These are phyloP conservation scores for Arenaria interpres DNA, from an alignment of 2,113 vertebrate species.

Conservation along the genomic window DNA sequence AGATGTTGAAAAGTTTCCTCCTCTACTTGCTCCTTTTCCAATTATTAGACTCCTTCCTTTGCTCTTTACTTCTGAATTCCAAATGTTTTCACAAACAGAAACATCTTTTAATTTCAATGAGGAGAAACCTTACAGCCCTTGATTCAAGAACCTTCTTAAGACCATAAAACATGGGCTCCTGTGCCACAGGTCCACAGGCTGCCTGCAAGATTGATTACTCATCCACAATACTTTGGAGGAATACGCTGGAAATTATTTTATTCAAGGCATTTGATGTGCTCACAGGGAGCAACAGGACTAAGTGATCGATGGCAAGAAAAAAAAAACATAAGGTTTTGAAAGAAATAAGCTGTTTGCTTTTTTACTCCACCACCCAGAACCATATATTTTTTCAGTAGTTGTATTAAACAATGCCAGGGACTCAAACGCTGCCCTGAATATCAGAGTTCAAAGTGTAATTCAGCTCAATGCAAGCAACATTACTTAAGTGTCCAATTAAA, in stretches of 20 bases:
- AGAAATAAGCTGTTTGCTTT: neutral
- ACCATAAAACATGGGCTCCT: neutral
- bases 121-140: neutral
- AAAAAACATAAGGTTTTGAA: neutral
- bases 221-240: neutral
- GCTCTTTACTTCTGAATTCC: neutral
- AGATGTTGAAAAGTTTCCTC: neutral
- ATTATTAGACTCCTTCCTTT: neutral
- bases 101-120: fast-evolving
- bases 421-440: neutral
- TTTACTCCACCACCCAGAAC: neutral
- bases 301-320: neutral
- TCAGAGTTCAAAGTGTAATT: neutral
- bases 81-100: neutral
- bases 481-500: neutral
- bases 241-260: neutral
- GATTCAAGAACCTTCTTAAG: neutral
- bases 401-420: neutral
- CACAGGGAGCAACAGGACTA: neutral
- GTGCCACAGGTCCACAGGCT: neutral
- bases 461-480: neutral
- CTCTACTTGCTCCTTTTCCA: neutral
- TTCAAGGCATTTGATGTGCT: neutral
- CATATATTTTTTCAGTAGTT: neutral
- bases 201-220: neutral